Conservation (phyloP, 2,797 vertebrate species). For the Leucoraja ocellata region DNA sequence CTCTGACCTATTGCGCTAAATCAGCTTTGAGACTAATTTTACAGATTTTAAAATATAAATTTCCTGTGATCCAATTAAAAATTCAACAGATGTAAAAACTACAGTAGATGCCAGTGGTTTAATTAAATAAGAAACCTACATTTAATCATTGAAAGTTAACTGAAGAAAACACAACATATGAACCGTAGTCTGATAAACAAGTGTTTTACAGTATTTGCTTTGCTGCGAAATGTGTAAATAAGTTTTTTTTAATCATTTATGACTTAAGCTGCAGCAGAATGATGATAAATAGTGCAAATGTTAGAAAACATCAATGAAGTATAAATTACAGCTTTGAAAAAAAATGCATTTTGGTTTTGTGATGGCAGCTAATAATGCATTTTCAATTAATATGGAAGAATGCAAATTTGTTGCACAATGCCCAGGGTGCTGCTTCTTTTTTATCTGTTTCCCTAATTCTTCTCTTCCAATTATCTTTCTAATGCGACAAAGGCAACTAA, state of each 20-base stretch:
- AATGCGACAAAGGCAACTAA: background rate
- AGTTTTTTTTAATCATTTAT: constrained; percentile 55
- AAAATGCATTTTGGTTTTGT: constrained; percentile 54
- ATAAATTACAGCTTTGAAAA: constrained; percentile 54
- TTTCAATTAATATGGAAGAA: constrained; percentile 68
- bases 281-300: constrained; percentile 65
- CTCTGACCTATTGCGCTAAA: background rate
- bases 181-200: constrained; percentile 60
- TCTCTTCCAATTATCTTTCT: background rate
- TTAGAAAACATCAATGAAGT: constrained; percentile 63
- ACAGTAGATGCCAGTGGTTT: background rate
- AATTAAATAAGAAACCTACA: background rate
- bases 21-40: background rate
- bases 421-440: background rate
- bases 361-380: constrained; percentile 60
- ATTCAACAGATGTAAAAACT: background rate
- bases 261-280: constrained; percentile 59
- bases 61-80: background rate
- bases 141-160: background rate
- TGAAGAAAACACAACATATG: constrained; percentile 49
- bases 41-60: background rate
- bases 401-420: constrained; percentile 46
- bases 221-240: constrained; percentile 63
- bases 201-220: constrained; percentile 42
- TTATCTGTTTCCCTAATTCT: background rate